Percentiles rank a stretch among this genome's conserved stretches.
Conservation (phyloP, 2,797 vertebrate genomes). For the Diplodus puntazzo region DNA sequence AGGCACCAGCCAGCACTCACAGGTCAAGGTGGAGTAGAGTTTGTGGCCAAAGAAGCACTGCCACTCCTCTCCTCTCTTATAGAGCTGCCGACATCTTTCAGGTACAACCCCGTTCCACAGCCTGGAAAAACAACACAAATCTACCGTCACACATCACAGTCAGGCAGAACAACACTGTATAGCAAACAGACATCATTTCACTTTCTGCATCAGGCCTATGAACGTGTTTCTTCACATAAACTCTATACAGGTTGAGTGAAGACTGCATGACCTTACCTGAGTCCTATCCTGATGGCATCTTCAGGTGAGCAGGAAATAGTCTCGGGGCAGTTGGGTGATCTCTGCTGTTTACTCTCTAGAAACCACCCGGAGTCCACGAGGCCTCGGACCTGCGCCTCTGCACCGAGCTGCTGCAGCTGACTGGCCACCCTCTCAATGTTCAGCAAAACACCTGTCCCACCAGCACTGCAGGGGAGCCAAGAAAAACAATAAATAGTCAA, state of each 20-base stretch:
- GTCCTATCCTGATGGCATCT: constrained; percentile 88
- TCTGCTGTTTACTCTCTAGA: constrained; percentile 86
- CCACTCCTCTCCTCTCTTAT: constrained; percentile 89
- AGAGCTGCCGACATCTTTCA: constrained; percentile 86
- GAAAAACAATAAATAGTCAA: constrained; percentile 37
- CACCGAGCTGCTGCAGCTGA: constrained; percentile 86
- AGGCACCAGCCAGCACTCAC: constrained; percentile 75
- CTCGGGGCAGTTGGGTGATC: constrained; percentile 84
- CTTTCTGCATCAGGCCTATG: neutral
- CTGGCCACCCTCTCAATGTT: constrained; percentile 88
- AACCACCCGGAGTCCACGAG: constrained; percentile 92
- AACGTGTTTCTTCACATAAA: neutral
- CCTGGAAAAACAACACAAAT: constrained; percentile 69
- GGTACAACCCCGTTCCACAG: constrained; percentile 89
- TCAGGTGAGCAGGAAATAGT: constrained; percentile 86
- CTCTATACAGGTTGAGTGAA: neutral
- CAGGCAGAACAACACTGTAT: neutral
- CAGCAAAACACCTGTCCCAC: constrained; percentile 89
- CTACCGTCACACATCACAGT: neutral
- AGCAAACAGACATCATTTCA: neutral
- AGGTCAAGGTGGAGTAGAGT: constrained; percentile 86
- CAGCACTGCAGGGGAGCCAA: constrained; percentile 80
- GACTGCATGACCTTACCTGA: constrained; percentile 77
- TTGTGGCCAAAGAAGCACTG: constrained; percentile 90
- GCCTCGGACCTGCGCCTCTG: constrained; percentile 88